Evolutionary conservation across 2,113 vertebrate species (phyloP).

Genomic region (Bungarus multicinctus): DNA sequence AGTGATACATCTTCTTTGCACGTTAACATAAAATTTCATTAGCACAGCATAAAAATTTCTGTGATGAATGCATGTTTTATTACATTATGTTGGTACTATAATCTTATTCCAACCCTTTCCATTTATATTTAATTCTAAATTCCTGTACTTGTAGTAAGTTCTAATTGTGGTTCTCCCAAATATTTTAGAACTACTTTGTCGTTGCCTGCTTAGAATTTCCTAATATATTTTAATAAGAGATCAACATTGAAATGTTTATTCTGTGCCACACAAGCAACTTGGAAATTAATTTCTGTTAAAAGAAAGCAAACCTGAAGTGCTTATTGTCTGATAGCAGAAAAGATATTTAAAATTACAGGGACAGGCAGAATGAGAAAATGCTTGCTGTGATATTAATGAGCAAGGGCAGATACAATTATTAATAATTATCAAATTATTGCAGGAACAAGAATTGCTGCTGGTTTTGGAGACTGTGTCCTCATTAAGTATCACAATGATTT

Average conservation of each 20-base stretch:
- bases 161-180: background rate
- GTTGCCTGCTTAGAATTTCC: background rate
- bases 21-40: slow-evolving; percentile 5
- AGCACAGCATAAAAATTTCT: slow-evolving; percentile 28
- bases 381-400: background rate
- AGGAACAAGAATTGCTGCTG: background rate
- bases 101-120: background rate
- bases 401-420: background rate
- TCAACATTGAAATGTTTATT: background rate
- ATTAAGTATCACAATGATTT: background rate
- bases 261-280: background rate
- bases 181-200: background rate
- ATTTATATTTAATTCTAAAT: background rate
- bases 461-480: background rate
- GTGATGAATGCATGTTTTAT: slow-evolving; percentile 31
- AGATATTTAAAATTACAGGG: background rate
- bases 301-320: background rate
- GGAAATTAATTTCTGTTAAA: background rate
- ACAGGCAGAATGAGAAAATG: background rate
- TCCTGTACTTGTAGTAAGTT: background rate
- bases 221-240: background rate
- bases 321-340: background rate
- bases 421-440: background rate
- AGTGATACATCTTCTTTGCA: no score
- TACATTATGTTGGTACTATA: background rate